These are phyloP conservation scores for Lithosia quadra DNA, from an alignment of 2,888 invertebrate species.

Conservation along the genomic window DNA sequence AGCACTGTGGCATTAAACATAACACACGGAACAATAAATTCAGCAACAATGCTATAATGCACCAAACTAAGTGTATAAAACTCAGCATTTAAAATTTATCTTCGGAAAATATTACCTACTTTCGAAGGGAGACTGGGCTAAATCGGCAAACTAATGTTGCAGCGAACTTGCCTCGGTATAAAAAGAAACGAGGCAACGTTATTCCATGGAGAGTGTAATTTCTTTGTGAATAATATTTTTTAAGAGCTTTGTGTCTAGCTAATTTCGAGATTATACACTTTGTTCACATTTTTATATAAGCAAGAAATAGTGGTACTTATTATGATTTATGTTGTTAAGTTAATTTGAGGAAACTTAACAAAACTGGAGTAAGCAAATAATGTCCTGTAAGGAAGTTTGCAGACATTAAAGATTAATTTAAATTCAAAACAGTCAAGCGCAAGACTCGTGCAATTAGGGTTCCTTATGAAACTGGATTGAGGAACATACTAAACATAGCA, in stretches of 20 bases:
- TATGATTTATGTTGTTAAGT: slow-evolving; percentile 20
- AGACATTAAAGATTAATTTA: background rate
- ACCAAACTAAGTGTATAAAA: slow-evolving; percentile 78
- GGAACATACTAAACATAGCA: too few relatives aligned
- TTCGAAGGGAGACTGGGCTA: slow-evolving; percentile 68
- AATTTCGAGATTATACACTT: slow-evolving; percentile 45
- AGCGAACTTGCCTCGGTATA: slow-evolving; percentile 65
- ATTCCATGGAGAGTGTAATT: slow-evolving; percentile 67
- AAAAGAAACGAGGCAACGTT: slow-evolving; percentile 68
- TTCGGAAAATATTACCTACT: slow-evolving; percentile 79
- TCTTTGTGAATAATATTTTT: slow-evolving; percentile 61
- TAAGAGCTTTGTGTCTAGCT: slow-evolving; percentile 51
- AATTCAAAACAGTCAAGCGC: background rate
- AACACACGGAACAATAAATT: slow-evolving; percentile 72
- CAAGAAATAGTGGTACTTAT: slow-evolving; percentile 12
- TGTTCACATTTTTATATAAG: slow-evolving; percentile 36
- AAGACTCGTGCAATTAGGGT: too few relatives aligned
- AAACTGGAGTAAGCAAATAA: too few relatives aligned
- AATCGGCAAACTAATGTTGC: slow-evolving; percentile 76
- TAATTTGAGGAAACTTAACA: slow-evolving; percentile 1
- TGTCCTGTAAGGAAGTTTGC: background rate
- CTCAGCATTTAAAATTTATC: slow-evolving; percentile 79
- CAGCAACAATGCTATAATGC: slow-evolving; percentile 67
- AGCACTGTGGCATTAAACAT: slow-evolving; percentile 58
- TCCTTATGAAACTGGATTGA: too few relatives aligned